Evolutionary conservation across 2,797 vertebrate species (phyloP).

Genomic region (Acanthurus lineatus): DNA sequence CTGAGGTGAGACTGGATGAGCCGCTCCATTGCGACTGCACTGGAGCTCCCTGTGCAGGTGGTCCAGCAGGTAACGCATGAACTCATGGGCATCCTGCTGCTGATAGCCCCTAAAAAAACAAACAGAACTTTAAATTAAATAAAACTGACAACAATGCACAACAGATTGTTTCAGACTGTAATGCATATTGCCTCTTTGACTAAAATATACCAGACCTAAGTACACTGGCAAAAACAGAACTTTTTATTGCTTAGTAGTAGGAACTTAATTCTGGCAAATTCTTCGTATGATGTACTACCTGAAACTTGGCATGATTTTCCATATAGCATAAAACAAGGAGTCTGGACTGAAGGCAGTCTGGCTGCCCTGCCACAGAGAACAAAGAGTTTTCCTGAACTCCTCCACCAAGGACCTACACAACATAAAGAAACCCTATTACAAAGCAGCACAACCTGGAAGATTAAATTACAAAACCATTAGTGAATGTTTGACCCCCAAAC

Average conservation of each 20-base stretch:
- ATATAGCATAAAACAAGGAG: slow-evolving; percentile 97
- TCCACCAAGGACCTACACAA: slow-evolving; percentile 94
- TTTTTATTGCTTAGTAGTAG: neutral
- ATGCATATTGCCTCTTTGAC: neutral
- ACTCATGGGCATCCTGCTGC: slow-evolving; percentile 99
- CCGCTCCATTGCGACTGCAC: slow-evolving; percentile 90
- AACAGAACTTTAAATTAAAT: slow-evolving; percentile 25
- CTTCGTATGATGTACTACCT: slow-evolving; percentile 89
- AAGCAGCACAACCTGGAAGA: neutral
- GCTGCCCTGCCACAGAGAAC: slow-evolving; percentile 97
- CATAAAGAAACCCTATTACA: slow-evolving; percentile 43
- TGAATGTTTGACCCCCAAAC: no score
- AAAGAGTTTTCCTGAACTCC: slow-evolving; percentile 98
- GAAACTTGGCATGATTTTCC: slow-evolving; percentile 99
- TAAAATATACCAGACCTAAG: neutral
- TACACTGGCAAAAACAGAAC: neutral
- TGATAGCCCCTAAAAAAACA: slow-evolving; percentile 93
- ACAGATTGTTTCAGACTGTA: neutral
- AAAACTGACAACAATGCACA: neutral
- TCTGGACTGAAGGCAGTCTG: slow-evolving; percentile 98
- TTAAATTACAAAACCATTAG: neutral
- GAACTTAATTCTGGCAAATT: slow-evolving; percentile 1
- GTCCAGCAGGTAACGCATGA: slow-evolving; percentile 99
- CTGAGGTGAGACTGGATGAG: slow-evolving; percentile 85
- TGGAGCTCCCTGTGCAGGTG: slow-evolving; percentile 98